Conservation (phyloP, 2,888 invertebrate species). For the Stenoptilia bipunctidactyla region DNA sequence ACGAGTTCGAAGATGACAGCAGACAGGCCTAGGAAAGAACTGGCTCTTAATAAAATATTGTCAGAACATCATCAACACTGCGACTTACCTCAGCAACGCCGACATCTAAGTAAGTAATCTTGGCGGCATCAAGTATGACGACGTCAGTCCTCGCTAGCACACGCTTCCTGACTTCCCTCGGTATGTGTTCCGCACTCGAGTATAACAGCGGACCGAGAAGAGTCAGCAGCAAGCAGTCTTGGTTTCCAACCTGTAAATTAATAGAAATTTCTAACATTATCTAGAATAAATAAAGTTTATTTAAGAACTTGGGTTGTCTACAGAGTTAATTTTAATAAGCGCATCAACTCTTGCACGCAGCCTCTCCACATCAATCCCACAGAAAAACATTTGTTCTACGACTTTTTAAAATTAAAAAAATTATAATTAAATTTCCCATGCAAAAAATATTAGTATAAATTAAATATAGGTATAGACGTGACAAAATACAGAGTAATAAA, state of each 20-base stretch:
- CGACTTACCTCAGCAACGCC: conserved; percentile 58
- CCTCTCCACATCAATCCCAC: no score
- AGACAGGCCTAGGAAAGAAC: no score
- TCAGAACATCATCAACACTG: no score
- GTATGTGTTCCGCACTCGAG: conserved; percentile 32
- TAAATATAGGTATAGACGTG: no score
- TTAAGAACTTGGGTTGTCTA: neutral
- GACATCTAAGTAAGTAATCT: conserved; percentile 29
- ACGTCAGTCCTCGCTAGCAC: conserved; percentile 15
- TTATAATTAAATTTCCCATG: no score
- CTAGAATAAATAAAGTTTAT: neutral
- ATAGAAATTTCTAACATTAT: neutral
- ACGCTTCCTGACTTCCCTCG: conserved; percentile 18
- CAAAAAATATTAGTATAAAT: no score
- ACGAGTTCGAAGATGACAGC: no score
- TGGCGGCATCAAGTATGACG: conserved; percentile 35
- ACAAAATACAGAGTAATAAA: no score
- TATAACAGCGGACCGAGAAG: conserved; percentile 32
- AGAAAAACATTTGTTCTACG: no score
- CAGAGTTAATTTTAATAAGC: neutral
- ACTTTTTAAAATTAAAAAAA: no score
- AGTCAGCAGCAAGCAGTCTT: conserved; percentile 31
- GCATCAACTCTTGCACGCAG: no score
- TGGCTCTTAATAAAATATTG: no score
- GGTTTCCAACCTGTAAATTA: conserved; percentile 36